Evolutionary conservation across 2,113 vertebrate species (phyloP), one percentile per base, ranked within the genome.

Genomic region (Mastomys natalensis): DNA sequence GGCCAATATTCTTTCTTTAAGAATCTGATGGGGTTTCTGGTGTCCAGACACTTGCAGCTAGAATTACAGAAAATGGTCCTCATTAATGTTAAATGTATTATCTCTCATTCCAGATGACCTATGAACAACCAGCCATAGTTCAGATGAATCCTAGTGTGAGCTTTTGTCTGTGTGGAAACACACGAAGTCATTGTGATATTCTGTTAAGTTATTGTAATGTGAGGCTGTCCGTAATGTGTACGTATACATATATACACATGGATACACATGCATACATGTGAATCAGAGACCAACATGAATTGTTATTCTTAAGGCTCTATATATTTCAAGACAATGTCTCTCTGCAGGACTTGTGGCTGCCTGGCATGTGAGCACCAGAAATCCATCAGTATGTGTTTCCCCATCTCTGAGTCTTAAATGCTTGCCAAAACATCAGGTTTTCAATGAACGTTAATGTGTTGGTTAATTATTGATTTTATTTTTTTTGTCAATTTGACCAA

Each of bases 11-110:
- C 34, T 64, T 31, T 37, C 29, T 68, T 37, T 5, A 37, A 40
- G 53, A 88, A 86, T 19, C 55, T 84, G 55, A 43, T 51, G 34
- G 9, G 8, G 43, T 55, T 66, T 12, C 37, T 88, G 8, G 7
- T 62, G 64, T 85, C 40, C 74, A 53, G 55, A 19, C 60, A 37
- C 1, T 12, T 89, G 31, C 21, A 60, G 3, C 8, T 31, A 5
- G 37, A n/a, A 34, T 87, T 48, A 24, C 45, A n/a, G 40, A 22
- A 87, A 86, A 91, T 58, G 73, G 7, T 5, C 37, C 45, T n/a
- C 37, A 85, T 95, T 92, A 85, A 94, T 72, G 48, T 90, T 92
- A 93, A 85, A 87, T n/a, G n/a, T n/a, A 51, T 51, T 51, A 51
- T 51, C 48, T 51, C 48, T 51, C 48, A 51, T 51, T 7, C 48